A percentile compares a stretch with the other conserved stretches of the same genome.
Evolutionary conservation across 2,888 invertebrate genomes (phyloP).

Genomic region (Patella depressa): DNA sequence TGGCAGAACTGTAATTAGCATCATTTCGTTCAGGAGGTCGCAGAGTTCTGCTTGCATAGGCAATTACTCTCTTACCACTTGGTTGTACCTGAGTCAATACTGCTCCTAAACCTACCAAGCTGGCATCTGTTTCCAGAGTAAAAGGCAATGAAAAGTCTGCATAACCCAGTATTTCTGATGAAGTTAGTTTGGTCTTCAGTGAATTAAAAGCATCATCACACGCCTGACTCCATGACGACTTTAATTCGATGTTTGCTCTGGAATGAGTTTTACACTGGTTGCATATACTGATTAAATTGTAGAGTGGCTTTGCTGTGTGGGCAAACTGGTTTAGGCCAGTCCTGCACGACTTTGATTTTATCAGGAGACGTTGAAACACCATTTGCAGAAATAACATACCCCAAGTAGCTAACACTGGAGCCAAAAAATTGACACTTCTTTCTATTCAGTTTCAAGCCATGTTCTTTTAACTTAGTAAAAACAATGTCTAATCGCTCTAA

Average conservation of each 20-base stretch:
- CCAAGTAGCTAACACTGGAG: conserved; percentile 31
- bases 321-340: conserved; percentile 31
- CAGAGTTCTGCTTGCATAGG: conserved; percentile 34
- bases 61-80: conserved; percentile 29
- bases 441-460: conserved; percentile 32
- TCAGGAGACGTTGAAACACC: conserved; percentile 27
- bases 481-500: conserved; percentile 30
- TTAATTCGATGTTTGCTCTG: background rate
- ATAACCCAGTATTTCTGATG: conserved; percentile 28
- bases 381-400: conserved; percentile 33
- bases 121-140: conserved; percentile 29
- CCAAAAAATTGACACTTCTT: conserved; percentile 36
- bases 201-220: conserved; percentile 30
- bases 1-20: conserved; percentile 33
- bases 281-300: conserved; percentile 19
- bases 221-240: conserved; percentile 22
- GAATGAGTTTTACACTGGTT: conserved; percentile 13
- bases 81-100: conserved; percentile 26
- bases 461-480: conserved; percentile 24
- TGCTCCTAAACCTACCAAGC: conserved; percentile 25
- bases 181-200: conserved; percentile 24
- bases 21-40: conserved; percentile 27
- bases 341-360: conserved; percentile 22
- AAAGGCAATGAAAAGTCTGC: conserved; percentile 22
- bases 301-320: conserved; percentile 9